These are phyloP conservation scores for Taurulus bubalis DNA, from an alignment of 2,113 vertebrate species.

Conservation along the genomic window DNA sequence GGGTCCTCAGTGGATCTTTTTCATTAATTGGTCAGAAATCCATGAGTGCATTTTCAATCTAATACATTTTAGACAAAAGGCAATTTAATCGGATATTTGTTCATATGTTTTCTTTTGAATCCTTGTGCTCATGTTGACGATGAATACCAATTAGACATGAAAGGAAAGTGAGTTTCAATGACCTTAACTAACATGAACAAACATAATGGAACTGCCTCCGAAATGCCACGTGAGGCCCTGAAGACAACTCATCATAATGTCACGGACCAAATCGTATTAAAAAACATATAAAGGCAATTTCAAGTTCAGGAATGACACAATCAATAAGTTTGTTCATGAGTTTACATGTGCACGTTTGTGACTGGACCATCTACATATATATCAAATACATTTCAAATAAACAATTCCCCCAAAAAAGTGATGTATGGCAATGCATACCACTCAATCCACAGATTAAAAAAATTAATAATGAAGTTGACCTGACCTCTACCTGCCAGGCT, in stretches of 20 bases:
- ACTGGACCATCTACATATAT: neutral
- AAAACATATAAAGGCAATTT: neutral
- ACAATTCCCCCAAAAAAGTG: neutral
- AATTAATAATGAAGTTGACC: constrained; percentile 34
- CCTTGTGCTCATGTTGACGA: neutral
- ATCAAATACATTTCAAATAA: neutral
- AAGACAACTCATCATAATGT: neutral
- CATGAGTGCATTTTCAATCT: constrained; percentile 16
- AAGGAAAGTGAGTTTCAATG: constrained; percentile 5
- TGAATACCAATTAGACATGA: constrained; percentile 22
- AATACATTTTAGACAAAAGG: constrained; percentile 35
- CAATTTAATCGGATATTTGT: constrained; percentile 37
- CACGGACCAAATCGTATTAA: neutral
- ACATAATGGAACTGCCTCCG: neutral
- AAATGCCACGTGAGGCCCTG: neutral
- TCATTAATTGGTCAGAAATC: constrained; percentile 11
- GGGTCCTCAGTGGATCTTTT: constrained; percentile 1
- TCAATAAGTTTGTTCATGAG: neutral
- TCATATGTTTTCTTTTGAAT: constrained; percentile 41
- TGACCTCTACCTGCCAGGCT: constrained; percentile 92
- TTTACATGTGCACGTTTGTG: neutral
- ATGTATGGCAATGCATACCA: neutral
- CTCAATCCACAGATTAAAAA: constrained; percentile 31
- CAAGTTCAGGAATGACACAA: neutral
- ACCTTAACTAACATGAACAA: neutral